Percentiles rank a stretch among this genome's conserved stretches.
These are phyloP conservation scores for Lasioglossum villosulum DNA, from an alignment of 2,888 invertebrate species.

Conservation along the genomic window DNA sequence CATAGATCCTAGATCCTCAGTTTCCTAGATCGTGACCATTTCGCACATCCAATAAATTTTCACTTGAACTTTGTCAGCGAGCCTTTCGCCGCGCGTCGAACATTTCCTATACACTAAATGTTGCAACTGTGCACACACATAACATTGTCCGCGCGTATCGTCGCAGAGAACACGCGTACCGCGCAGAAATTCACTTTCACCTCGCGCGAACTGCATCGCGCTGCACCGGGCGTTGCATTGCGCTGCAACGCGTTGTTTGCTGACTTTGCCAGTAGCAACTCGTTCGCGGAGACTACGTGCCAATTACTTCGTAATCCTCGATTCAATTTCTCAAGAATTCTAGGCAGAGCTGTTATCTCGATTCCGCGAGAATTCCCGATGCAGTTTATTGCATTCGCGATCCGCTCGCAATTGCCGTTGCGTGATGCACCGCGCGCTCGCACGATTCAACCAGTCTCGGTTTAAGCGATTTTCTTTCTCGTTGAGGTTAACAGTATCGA, in stretches of 20 bases:
- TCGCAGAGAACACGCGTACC: constrained; percentile 32
- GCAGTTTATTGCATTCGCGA: background rate
- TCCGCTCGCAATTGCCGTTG: background rate
- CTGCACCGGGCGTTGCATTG: background rate
- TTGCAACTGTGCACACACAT: constrained; percentile 50
- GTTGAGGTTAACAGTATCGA: background rate
- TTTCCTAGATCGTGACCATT: constrained; percentile 1
- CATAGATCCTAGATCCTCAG: background rate
- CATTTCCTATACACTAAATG: constrained; percentile 55
- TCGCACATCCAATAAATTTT: background rate
- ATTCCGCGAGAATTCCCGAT: constrained; percentile 24
- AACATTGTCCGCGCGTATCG: constrained; percentile 45
- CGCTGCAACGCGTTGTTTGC: background rate
- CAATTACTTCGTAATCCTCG: constrained; percentile 69
- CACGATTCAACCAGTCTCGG: background rate
- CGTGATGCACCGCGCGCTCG: constrained; percentile 22
- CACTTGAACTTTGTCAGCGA: background rate
- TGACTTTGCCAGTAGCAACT: constrained; percentile 51
- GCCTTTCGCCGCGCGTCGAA: background rate
- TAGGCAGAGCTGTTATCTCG: constrained; percentile 26
- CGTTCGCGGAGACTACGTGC: constrained; percentile 54
- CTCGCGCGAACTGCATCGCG: constrained; percentile 63
- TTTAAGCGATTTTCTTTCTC: background rate
- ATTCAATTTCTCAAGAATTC: constrained; percentile 60
- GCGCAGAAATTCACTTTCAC: constrained; percentile 77